Percentiles rank a stretch among this genome's conserved stretches.
These are phyloP conservation scores for Linhomoeus sp. DNA, from an alignment of 2,888 invertebrate species.

Conservation along the genomic window DNA sequence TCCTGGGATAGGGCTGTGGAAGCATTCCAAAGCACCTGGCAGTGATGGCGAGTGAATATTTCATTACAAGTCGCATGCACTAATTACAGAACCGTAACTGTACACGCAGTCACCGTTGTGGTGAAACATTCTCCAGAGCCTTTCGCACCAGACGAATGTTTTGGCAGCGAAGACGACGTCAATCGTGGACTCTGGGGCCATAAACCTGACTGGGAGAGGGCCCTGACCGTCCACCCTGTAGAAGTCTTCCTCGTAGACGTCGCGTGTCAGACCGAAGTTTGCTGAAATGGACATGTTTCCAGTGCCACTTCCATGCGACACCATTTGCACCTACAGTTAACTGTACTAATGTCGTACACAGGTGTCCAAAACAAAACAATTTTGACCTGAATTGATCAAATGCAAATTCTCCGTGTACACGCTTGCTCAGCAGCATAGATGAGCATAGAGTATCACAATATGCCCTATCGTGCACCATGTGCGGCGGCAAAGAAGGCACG, in stretches of 20 bases:
- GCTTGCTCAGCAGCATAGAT: slow-evolving; percentile 80
- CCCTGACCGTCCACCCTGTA: slow-evolving; percentile 80
- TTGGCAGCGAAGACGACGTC: slow-evolving; percentile 91
- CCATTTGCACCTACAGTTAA: neutral
- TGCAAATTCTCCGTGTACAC: slow-evolving; percentile 87
- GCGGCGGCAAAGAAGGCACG: too few species aligned
- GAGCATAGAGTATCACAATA: too few species aligned
- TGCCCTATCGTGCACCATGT: slow-evolving; percentile 45
- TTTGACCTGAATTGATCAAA: slow-evolving; percentile 85
- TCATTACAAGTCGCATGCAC: too few species aligned
- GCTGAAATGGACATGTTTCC: slow-evolving; percentile 10
- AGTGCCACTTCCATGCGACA: too few species aligned
- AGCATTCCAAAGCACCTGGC: slow-evolving; percentile 43
- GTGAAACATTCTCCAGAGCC: too few species aligned
- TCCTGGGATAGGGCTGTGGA: slow-evolving; percentile 81
- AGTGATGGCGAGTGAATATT: slow-evolving; percentile 1
- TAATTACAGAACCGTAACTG: too few species aligned
- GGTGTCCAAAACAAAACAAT: slow-evolving; percentile 41
- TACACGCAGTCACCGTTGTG: too few species aligned
- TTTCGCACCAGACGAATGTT: slow-evolving; percentile 64
- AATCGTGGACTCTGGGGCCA: slow-evolving; percentile 86
- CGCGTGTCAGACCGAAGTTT: slow-evolving; percentile 85
- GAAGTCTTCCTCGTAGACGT: slow-evolving; percentile 91
- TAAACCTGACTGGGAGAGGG: slow-evolving; percentile 82
- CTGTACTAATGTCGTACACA: neutral